A percentile compares a stretch with the other conserved stretches of the same genome.
Evolutionary conservation across 2,888 invertebrate species (phyloP).

Genomic region (Rotaria macrura): DNA sequence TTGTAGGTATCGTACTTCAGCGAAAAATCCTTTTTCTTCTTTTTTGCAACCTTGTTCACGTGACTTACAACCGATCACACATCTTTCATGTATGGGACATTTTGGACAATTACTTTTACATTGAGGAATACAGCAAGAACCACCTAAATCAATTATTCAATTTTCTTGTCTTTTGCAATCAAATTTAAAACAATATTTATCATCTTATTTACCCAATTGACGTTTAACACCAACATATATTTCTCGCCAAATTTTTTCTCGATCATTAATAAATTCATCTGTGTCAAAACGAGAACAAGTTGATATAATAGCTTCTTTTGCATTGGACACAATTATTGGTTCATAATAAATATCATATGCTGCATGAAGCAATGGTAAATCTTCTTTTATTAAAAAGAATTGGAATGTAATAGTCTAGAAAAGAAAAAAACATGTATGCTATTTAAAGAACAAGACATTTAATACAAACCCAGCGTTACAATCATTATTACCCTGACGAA

Average conservation of each 20-base stretch:
- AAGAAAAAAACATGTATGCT: neutral
- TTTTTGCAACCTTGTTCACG: slow-evolving; percentile 8
- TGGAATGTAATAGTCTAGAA: slow-evolving; percentile 36
- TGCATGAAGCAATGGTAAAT: slow-evolving; percentile 39
- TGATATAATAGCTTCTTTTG: slow-evolving; percentile 43
- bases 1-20: slow-evolving; percentile 31
- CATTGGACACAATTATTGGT: slow-evolving; percentile 40
- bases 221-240: slow-evolving; percentile 28
- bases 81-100: slow-evolving; percentile 23
- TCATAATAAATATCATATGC: slow-evolving; percentile 41
- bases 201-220: neutral
- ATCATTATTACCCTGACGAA: too few relatives aligned
- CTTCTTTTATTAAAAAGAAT: slow-evolving; percentile 41
- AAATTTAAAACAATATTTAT: neutral
- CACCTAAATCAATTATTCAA: neutral
- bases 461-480: too few relatives aligned
- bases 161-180: neutral
- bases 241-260: slow-evolving; percentile 26
- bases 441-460: too few relatives aligned
- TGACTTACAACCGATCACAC: slow-evolving; percentile 21
- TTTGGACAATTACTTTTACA: slow-evolving; percentile 27
- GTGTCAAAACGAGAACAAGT: slow-evolving; percentile 27
- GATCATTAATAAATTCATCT: slow-evolving; percentile 31
- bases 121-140: slow-evolving; percentile 27
- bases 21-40: slow-evolving; percentile 32